Percentiles rank a stretch among this genome's conserved stretches.
Evolutionary conservation across 2,797 vertebrate genomes (phyloP).

Genomic region (Neosalanx taihuensis): DNA sequence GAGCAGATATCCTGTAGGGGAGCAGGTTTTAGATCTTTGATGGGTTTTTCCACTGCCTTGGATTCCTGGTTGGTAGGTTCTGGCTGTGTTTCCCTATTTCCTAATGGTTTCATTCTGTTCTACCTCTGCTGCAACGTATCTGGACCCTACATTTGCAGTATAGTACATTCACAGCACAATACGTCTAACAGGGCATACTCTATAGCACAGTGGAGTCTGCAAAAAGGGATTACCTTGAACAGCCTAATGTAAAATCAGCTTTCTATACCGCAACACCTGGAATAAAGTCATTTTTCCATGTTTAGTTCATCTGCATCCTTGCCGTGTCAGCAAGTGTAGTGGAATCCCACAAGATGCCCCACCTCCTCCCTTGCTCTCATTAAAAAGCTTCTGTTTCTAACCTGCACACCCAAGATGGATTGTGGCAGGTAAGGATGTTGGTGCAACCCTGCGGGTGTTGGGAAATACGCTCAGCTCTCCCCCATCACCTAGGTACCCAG

Average conservation of each 20-base stretch:
- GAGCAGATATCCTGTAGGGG: too few species aligned
- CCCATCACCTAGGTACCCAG: background rate
- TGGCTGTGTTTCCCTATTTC: too few species aligned
- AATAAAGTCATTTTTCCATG: background rate
- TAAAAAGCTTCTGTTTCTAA: constrained; percentile 38
- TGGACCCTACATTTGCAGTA: too few species aligned
- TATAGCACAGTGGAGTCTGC: background rate
- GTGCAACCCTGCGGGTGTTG: constrained; percentile 9
- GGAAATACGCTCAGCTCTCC: constrained; percentile 17
- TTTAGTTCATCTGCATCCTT: constrained; percentile 12
- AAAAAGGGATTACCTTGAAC: background rate
- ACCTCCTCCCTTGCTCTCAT: constrained; percentile 30
- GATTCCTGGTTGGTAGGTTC: too few species aligned
- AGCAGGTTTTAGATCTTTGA: too few species aligned
- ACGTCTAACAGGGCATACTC: too few species aligned
- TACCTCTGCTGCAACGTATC: too few species aligned
- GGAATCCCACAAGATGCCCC: constrained; percentile 23
- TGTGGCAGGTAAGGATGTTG: constrained; percentile 39
- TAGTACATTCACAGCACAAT: too few species aligned
- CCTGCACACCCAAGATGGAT: constrained; percentile 13
- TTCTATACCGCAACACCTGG: background rate
- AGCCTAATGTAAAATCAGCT: background rate
- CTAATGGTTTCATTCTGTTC: too few species aligned
- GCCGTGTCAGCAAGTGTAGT: constrained; percentile 33
- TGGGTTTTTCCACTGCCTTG: too few species aligned